These are phyloP conservation scores for Carabus problematicus DNA, from an alignment of 2,888 invertebrate genomes.

Conservation along the genomic window DNA sequence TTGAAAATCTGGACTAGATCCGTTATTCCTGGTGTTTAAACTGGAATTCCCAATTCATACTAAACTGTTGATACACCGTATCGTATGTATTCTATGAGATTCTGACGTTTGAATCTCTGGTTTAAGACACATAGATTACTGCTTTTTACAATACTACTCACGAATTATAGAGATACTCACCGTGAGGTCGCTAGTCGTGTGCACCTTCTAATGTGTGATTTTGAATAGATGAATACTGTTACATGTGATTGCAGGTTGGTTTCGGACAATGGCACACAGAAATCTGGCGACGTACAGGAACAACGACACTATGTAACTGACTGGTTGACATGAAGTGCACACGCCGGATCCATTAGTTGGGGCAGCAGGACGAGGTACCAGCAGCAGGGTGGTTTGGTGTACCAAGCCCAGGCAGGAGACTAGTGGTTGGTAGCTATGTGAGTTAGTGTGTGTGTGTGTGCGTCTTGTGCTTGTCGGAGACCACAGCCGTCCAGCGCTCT, in stretches of 20 bases:
- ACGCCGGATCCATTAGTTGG: constrained; percentile 32
- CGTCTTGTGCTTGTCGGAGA: constrained; percentile 46
- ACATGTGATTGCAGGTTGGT: neutral
- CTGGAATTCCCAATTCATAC: no score
- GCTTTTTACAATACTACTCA: no score
- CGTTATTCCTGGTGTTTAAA: neutral
- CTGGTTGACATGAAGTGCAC: constrained; percentile 12
- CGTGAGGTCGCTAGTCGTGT: no score
- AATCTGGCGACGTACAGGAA: neutral
- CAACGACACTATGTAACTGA: constrained; percentile 34
- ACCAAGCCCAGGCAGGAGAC: neutral
- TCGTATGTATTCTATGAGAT: no score
- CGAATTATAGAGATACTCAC: no score
- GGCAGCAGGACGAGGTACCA: constrained; percentile 52
- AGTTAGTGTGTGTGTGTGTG: constrained; percentile 9
- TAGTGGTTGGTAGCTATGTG: no score
- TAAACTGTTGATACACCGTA: no score
- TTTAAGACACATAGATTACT: no score
- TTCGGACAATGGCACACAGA: constrained; percentile 8
- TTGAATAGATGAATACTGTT: neutral
- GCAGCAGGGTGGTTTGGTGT: neutral
- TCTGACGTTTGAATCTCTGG: no score
- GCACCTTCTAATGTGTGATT: no score
- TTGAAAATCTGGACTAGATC: neutral
- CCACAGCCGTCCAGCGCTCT: constrained; percentile 8